Base-by-base conservation (phyloP, 1,140 invertebrate genomes). In the Bombus balteatus region DNA sequence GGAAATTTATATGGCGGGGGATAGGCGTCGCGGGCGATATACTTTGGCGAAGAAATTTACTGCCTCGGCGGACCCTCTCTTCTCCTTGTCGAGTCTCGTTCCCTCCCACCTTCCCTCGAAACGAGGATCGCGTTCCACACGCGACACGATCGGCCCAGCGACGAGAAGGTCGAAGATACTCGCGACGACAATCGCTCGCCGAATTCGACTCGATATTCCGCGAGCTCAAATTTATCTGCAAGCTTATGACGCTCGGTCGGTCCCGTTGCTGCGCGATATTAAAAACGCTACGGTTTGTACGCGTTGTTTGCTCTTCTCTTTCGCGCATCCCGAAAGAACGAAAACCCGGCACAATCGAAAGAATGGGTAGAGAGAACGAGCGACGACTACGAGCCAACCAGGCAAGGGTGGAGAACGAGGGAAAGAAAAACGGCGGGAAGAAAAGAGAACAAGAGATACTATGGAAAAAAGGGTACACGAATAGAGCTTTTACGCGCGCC, bases 401-500 rank as follows among this genome's bases (percentile, higher is more conserved):
- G 34, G n/a, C n/a, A 22, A 18, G 59, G n/a, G 6, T 3, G 41
- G 37, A 43, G 18, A 43, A 18, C 39, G 71, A 62, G 25, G 34
- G 37, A 34, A 70, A 72, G 39, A 75, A 59, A 71, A 75, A 13
- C 32, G 32, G 34, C 65, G 32, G 41, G 32, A 32, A 75, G 70
- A 53, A 72, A 65, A 28, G 62, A 76, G 68, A 65, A 32, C 57
- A 41, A 41, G 28, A 41, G 57, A 37, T 57, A 28, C 62, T 34
- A 84, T 80, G 80, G 28, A 82, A 88, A 85, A 85, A 83, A 66
- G 47, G 47, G 18, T 53, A 53, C 18, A 18, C 47, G 47, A 53
- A 83, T 62, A 65, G 28, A 65, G 86, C 65, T 80, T 89, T 89
- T 83, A 70, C 81, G 57, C 79, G 85, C 82, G 77, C 15, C 65